Evolutionary conservation across 2,797 vertebrate genomes (phyloP).

Genomic region (Ctenosaura bakeri): DNA sequence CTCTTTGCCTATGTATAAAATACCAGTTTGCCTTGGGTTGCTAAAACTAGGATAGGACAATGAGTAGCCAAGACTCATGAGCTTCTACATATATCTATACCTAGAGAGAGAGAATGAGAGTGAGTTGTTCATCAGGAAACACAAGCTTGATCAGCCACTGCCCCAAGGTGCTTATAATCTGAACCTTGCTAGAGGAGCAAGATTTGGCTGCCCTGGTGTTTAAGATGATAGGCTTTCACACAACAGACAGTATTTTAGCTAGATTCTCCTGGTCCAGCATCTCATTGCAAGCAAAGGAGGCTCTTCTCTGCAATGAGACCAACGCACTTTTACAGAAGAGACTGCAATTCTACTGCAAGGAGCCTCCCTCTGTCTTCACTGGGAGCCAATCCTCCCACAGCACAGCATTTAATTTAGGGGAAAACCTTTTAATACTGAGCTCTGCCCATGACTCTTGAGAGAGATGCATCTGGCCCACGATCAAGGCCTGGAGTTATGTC

Average conservation of each 20-base stretch:
- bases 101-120: too few species aligned
- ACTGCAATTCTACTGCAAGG: background rate
- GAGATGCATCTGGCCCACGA: background rate
- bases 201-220: background rate
- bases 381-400: background rate
- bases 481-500: background rate
- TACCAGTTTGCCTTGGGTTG: background rate
- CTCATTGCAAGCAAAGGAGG: background rate
- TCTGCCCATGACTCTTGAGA: background rate
- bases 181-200: too few species aligned
- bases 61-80: background rate
- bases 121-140: background rate
- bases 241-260: background rate
- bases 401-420: slow-evolving; percentile 6
- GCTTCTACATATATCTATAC: background rate
- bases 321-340: background rate
- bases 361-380: background rate
- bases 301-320: background rate
- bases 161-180: too few species aligned
- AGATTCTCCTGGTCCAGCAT: rapidly evolving
- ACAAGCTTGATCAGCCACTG: background rate
- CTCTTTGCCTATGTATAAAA: background rate
- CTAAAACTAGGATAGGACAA: background rate
- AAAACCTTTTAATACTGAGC: background rate
- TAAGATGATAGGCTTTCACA: too few species aligned